Percentiles rank a stretch among this genome's conserved stretches.
Conservation (phyloP, 2,888 invertebrate species). For the Nycteola revayana region DNA sequence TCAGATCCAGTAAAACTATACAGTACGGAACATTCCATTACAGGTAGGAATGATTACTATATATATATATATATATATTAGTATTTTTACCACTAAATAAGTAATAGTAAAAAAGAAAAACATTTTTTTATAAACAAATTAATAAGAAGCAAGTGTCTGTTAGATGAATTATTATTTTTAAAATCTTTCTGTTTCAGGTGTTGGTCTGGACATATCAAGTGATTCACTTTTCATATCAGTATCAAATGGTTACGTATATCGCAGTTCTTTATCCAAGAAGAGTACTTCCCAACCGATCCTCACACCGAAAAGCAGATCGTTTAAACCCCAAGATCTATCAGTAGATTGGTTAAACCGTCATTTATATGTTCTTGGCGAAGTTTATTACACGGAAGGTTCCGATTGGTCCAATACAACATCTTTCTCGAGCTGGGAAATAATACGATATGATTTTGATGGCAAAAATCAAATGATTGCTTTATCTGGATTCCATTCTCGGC, state of each 20-base stretch:
- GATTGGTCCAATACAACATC: slow-evolving; percentile 46
- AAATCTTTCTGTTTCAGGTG: slow-evolving; percentile 73
- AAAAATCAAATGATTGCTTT: slow-evolving; percentile 86
- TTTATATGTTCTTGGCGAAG: slow-evolving; percentile 91
- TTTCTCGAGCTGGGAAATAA: slow-evolving; percentile 85
- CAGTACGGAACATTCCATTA: slow-evolving; percentile 76
- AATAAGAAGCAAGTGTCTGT: no score
- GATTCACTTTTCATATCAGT: slow-evolving; percentile 90
- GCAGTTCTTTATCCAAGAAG: slow-evolving; percentile 73
- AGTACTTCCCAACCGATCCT: slow-evolving; percentile 74
- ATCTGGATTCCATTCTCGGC: slow-evolving; percentile 86
- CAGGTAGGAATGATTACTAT: no score
- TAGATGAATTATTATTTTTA: background rate
- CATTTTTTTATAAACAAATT: no score
- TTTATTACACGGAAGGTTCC: slow-evolving; percentile 69
- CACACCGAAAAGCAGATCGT: slow-evolving; percentile 81
- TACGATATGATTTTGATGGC: slow-evolving; percentile 89
- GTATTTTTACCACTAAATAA: background rate
- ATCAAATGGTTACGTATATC: slow-evolving; percentile 84
- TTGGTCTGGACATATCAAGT: slow-evolving; percentile 88
- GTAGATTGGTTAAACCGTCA: slow-evolving; percentile 95
- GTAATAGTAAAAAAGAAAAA: no score
- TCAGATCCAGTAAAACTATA: slow-evolving; percentile 86
- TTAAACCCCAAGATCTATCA: slow-evolving; percentile 86
- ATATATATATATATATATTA: background rate